phyloP scores from a whole-genome alignment of 2,888 invertebrate genomes.

The Nasonovia ribisnigri region DNA sequence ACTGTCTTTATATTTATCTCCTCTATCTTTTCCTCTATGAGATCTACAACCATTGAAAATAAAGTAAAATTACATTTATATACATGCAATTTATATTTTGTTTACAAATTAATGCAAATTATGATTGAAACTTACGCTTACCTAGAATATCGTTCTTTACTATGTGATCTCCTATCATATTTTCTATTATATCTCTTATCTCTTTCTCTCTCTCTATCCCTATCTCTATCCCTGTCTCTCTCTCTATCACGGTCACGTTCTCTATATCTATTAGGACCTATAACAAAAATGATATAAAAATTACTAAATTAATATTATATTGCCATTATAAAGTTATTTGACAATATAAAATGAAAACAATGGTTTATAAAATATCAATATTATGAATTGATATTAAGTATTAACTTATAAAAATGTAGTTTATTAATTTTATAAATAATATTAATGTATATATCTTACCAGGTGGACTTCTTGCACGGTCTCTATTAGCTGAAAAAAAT shows the following conservation, averaged over 20 bases:
- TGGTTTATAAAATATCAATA: background rate
- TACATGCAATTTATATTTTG: background rate
- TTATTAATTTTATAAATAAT: background rate
- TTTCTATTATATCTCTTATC: constrained; percentile 67
- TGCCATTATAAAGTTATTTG: background rate
- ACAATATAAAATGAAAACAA: background rate
- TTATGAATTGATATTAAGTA: background rate
- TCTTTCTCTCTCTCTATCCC: constrained; percentile 69
- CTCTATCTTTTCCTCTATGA: constrained; percentile 65
- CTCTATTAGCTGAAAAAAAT: constrained; percentile 47
- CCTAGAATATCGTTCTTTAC: constrained; percentile 66
- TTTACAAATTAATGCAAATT: constrained; percentile 42
- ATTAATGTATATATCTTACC: constrained; percentile 29
- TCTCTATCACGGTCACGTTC: constrained; percentile 67
- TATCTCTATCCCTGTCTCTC: constrained; percentile 69
- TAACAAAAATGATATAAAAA: constrained; percentile 26
- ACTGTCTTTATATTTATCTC: constrained; percentile 76
- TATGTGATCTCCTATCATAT: constrained; percentile 63
- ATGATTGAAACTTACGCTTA: constrained; percentile 55
- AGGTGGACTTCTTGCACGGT: constrained; percentile 57
- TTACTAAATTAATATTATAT: background rate
- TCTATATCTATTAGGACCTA: constrained; percentile 56
- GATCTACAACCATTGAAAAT: constrained; percentile 52
- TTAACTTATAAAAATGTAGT: background rate
- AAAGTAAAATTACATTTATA: background rate